Evolutionary conservation across 1,140 invertebrate genomes (phyloP).

Genomic region (Lordiphosa clarofinis): DNA sequence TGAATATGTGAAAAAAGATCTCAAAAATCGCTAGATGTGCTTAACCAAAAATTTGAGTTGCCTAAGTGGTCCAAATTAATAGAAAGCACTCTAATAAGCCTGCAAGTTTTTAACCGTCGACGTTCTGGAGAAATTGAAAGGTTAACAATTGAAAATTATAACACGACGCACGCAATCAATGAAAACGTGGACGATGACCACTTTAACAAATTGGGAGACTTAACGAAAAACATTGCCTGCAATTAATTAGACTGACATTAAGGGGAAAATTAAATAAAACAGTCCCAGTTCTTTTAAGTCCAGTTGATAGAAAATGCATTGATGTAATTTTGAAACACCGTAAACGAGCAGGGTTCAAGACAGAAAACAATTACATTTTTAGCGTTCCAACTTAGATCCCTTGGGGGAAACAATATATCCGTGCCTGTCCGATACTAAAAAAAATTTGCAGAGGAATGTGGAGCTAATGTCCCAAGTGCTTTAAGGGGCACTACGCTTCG

Average conservation of each 20-base stretch:
- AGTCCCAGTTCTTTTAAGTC: conserved; percentile 1
- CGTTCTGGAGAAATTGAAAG: conserved; percentile 9
- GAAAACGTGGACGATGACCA: not conserved
- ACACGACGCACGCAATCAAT: not conserved
- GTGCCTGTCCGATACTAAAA: conserved; percentile 5
- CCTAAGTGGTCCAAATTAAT: not conserved
- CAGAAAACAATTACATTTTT: conserved; percentile 2
- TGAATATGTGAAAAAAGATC: not conserved
- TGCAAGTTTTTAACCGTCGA: conserved; percentile 8
- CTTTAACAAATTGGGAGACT: not conserved
- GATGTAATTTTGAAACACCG: not conserved
- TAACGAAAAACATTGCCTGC: not conserved
- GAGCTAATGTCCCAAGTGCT: not conserved
- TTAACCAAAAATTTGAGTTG: not conserved
- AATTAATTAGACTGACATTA: conserved; percentile 1
- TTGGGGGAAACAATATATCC: conserved; percentile 5
- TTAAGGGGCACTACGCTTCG: conserved; percentile 9
- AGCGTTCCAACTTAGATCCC: conserved; percentile 1
- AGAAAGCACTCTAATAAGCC: not conserved
- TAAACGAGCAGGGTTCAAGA: not conserved
- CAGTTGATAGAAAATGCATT: not conserved
- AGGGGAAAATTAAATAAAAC: conserved; percentile 11
- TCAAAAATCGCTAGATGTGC: not conserved
- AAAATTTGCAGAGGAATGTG: conserved; percentile 2
- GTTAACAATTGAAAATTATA: conserved; percentile 6